Evolutionary conservation across 1,140 invertebrate genomes (phyloP), one percentile per base, ranked within the genome.

Genomic region (Hydropsyche tenuis): DNA sequence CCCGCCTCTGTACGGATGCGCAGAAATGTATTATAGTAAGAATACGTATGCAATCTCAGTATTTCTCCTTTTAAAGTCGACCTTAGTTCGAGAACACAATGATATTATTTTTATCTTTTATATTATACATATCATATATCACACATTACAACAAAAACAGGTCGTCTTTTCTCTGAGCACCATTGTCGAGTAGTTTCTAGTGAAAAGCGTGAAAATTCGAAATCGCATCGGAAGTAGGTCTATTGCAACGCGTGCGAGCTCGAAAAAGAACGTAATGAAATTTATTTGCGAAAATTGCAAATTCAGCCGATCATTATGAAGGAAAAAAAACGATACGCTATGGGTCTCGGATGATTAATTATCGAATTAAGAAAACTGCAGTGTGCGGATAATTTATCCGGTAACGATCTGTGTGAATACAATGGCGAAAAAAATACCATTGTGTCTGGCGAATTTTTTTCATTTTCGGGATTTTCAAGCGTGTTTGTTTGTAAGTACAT

Each of bases 171-270:
- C 30, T 37, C 30, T 37, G 3, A 25, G 2, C 56, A 14, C 56
- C 20, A 60, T 60, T 60, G 56, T 60, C 22, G 18, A 20, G 23
- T 11, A 20, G 23, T 60, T 60, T 60, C 56, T 60, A 60, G 22
- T 60, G 56, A 60, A 60, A 60, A 60, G 56, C 56, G 56, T 60
- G 56, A 60, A 60, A 60, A 60, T 60, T 20, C 56, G 56, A 60
- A 60, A 60, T 60, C 56, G 56, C 56, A 20, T 60, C 14, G 25
- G 23, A 60, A 25, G 56, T 60, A 27, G 56, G 56, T 60, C 22
- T 60, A 12, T 37, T 37, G 30, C 30, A 37, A 9, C 30, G 1
- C 18, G 18, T 60, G 56, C 23, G 48, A 18, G 48, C 16, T 53
- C 7, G 20, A 53, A 7, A 53, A 53, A 18, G 18, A n/a, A 53